A percentile compares a stretch with the other conserved stretches of the same genome.
These are phyloP conservation scores for Leucophenga varia DNA, from an alignment of 1,140 invertebrate species.

Conservation along the genomic window DNA sequence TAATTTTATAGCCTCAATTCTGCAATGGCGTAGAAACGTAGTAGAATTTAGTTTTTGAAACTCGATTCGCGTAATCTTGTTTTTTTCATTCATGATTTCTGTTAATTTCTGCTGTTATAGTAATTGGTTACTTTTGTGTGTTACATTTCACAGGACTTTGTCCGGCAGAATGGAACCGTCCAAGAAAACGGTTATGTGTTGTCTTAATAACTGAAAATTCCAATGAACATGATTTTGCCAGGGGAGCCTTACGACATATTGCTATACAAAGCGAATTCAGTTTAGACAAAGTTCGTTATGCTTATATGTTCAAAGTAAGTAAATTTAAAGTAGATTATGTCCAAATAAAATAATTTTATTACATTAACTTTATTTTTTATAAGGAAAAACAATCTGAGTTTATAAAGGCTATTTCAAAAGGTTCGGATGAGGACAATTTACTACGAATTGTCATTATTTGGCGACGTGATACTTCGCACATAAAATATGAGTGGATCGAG, in stretches of 20 bases:
- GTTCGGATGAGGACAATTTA: constrained; percentile 62
- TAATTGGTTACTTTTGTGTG: no score
- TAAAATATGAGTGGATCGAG: constrained; percentile 90
- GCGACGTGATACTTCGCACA: constrained; percentile 76
- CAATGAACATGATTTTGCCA: constrained; percentile 61
- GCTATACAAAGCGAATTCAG: constrained; percentile 66
- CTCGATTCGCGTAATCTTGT: no score
- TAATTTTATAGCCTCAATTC: no score
- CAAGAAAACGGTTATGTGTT: constrained; percentile 83
- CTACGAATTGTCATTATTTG: constrained; percentile 84
- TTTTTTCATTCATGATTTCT: no score
- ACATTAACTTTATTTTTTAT: constrained; percentile 7
- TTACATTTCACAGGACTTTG: no score
- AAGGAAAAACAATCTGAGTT: constrained; percentile 51
- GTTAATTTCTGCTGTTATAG: background rate
- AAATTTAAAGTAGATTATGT: background rate
- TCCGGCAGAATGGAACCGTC: constrained; percentile 79
- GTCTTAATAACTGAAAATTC: constrained; percentile 79
- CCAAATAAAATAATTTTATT: constrained; percentile 2
- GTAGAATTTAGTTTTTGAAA: no score
- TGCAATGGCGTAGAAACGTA: no score
- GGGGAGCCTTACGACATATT: constrained; percentile 67
- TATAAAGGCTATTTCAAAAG: constrained; percentile 53
- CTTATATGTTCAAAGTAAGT: constrained; percentile 68
- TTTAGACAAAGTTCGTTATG: constrained; percentile 75